Percentiles rank a stretch among this genome's conserved stretches.
These are phyloP conservation scores for Protonibea diacanthus DNA, from an alignment of 2,797 vertebrate species.

Conservation along the genomic window DNA sequence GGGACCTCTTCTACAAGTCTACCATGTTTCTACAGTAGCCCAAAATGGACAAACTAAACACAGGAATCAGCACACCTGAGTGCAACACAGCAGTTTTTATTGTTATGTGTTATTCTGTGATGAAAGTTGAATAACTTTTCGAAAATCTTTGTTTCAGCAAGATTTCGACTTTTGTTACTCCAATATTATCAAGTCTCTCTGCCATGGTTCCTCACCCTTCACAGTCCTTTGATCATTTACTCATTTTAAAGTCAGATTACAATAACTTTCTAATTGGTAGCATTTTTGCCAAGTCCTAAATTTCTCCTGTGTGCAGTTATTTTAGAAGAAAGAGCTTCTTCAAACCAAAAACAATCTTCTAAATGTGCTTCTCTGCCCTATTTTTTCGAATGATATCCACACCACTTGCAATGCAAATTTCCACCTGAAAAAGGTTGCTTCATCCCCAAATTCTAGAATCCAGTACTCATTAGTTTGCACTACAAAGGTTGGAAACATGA, in stretches of 20 bases:
- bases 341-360: slow-evolving; percentile 32
- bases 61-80: neutral
- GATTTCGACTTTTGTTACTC: neutral
- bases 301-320: slow-evolving; percentile 8
- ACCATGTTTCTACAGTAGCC: too few species aligned
- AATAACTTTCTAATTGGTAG: slow-evolving; percentile 41
- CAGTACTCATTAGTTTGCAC: slow-evolving; percentile 83
- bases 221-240: slow-evolving; percentile 35
- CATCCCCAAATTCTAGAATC: slow-evolving; percentile 53
- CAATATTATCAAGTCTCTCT: neutral
- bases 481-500: slow-evolving; percentile 78
- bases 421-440: slow-evolving; percentile 67
- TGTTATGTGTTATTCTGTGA: neutral
- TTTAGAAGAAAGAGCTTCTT: slow-evolving; percentile 31
- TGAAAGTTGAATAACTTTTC: neutral
- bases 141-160: neutral
- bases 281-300: slow-evolving; percentile 12
- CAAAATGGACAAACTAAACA: too few species aligned
- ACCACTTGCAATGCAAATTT: slow-evolving; percentile 74
- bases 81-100: neutral
- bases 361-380: slow-evolving; percentile 39
- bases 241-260: slow-evolving; percentile 28
- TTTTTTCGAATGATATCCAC: slow-evolving; percentile 54
- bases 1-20: too few species aligned
- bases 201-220: neutral